These are phyloP conservation scores for Alouatta palliata DNA, from an alignment of 2,113 vertebrate species.

Conservation along the genomic window DNA sequence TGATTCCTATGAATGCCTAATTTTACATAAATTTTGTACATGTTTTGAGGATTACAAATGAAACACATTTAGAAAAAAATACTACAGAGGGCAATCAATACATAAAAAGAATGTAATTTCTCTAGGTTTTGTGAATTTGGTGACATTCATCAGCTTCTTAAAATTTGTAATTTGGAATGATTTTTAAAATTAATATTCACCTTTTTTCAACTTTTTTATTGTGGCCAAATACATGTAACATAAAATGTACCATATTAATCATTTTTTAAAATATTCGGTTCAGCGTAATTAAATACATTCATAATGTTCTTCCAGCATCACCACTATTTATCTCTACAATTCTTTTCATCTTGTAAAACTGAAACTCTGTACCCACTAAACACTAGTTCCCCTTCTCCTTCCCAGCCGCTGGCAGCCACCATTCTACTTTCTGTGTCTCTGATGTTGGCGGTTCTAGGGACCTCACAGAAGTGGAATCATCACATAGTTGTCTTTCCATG, in stretches of 20 bases:
- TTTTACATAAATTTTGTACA: background rate
- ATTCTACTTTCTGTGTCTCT: background rate
- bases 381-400: background rate
- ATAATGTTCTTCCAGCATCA: background rate
- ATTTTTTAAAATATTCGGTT: background rate
- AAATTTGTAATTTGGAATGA: background rate
- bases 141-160: background rate
- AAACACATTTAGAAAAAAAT: background rate
- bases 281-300: background rate
- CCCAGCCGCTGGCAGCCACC: background rate
- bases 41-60: background rate
- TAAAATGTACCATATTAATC: background rate
- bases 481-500: background rate
- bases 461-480: background rate
- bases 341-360: background rate
- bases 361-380: background rate
- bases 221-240: background rate
- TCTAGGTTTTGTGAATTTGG: background rate
- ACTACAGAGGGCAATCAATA: background rate
- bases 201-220: background rate
- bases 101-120: background rate
- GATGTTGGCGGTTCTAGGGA: background rate
- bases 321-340: background rate
- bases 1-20: background rate
- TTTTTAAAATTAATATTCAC: background rate